Base-by-base conservation (phyloP, 2,113 vertebrate species). In the Sus scrofa region DNA sequence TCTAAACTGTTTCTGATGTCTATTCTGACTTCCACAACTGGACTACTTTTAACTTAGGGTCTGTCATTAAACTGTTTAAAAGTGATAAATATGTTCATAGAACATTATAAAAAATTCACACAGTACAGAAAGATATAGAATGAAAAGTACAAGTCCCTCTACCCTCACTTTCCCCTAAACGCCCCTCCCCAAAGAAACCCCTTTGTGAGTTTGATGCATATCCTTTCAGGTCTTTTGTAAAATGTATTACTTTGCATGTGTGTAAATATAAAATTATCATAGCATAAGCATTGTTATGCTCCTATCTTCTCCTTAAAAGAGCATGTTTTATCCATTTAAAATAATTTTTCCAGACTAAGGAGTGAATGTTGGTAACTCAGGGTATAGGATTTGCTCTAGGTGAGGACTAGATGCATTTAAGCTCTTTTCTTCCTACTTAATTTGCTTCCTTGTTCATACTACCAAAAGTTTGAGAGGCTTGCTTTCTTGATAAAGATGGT, bases 11-110 rank as follows among this genome's bases (percentile, higher is more conserved):
- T 96, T 96, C 19, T 32, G 13, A 96, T 86, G 34, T 95, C 32
- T 94, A 34, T 93, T 83, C 71, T 94, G 87, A 93, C 1, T 30
- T 52, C 54, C 37, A 60, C 11, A 84, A 84, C 89, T 86, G 77
- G 62, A 89, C 82, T 10, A 82, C 67, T 84, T 96, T 95, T 86
- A 93, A 84, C 15, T 95, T 94, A 74, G 20, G 30, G 30, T 88
- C 85, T 93, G 67, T 87, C 2, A 24, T 85, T 84, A 93, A 89
- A 63, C 65, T 92, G 86, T 89, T 56, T 27, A 60, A 91, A 94
- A 85, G 54, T 82, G 32, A 22, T 18, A 81, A 74, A 75, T 14
- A 67, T 65, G 7, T 74, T 22, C 26, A 67, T 87, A 22, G 16
- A 30, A 30, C 44, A 77, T 54, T 50, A 24, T 60, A 74, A 89